Conservation (phyloP, 2,888 invertebrate genomes). For the Podabrus alpinus region DNA sequence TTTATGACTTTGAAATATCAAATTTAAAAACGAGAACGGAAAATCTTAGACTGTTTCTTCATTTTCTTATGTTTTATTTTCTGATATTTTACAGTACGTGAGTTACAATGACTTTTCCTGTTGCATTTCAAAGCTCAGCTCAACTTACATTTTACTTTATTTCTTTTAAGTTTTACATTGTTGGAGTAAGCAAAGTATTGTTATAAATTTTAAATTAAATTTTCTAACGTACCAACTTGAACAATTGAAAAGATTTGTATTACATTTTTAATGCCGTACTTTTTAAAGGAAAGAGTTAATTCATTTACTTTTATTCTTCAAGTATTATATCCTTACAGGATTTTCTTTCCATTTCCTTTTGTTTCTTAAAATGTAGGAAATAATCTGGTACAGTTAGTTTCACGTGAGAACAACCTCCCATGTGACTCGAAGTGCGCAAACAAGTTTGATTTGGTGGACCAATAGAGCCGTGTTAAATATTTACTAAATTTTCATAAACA, state of each 20-base stretch:
- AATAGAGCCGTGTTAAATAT: no score
- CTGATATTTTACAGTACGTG: neutral
- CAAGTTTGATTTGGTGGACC: no score
- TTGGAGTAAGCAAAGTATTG: neutral
- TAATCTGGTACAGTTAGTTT: no score
- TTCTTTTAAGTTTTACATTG: neutral
- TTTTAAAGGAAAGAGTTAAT: neutral
- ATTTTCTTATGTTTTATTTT: neutral
- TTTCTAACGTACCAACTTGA: neutral
- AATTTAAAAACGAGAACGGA: neutral
- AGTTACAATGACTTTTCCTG: slow-evolving; percentile 2
- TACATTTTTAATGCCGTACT: neutral
- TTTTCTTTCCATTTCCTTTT: neutral
- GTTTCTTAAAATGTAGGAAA: neutral
- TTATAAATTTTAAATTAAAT: neutral
- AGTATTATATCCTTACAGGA: neutral
- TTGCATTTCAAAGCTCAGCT: neutral
- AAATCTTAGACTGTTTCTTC: neutral
- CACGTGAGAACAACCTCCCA: no score
- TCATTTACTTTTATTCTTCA: neutral
- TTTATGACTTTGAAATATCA: neutral
- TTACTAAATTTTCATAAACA: no score
- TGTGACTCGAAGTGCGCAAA: no score
- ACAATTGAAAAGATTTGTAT: neutral
- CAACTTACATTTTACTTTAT: neutral